Conservation (phyloP, 1,140 invertebrate genomes). For the Eciton burchellii region DNA sequence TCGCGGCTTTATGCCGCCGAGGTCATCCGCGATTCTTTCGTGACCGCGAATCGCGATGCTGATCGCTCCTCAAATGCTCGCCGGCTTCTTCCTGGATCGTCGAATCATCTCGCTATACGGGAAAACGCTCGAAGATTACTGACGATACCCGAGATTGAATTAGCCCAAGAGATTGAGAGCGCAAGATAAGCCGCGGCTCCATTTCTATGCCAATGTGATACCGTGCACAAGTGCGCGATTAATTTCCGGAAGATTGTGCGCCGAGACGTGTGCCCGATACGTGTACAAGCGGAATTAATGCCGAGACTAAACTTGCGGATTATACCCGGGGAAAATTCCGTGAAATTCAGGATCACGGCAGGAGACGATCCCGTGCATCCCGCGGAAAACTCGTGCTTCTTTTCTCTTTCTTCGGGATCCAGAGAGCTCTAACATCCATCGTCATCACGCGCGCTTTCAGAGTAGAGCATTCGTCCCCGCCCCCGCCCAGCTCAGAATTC, state of each 20-base stretch:
- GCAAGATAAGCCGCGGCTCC: slow-evolving; percentile 24
- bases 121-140: slow-evolving; percentile 8
- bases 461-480: too few species aligned
- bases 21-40: neutral
- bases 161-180: slow-evolving; percentile 46
- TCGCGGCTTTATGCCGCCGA: slow-evolving; percentile 30
- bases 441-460: too few species aligned
- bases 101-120: slow-evolving; percentile 13
- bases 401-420: too few species aligned
- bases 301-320: neutral
- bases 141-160: slow-evolving; percentile 35
- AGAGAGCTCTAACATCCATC: too few species aligned
- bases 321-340: neutral
- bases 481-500: too few species aligned
- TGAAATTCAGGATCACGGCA: neutral
- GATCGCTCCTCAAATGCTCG: slow-evolving; percentile 15
- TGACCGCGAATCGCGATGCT: slow-evolving; percentile 36
- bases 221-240: slow-evolving; percentile 8
- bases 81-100: neutral
- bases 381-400: too few species aligned
- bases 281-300: neutral
- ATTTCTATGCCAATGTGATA: slow-evolving; percentile 50
- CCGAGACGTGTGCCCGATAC: neutral
- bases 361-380: neutral
- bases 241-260: slow-evolving; percentile 11